Evolutionary conservation across 2,888 invertebrate genomes (phyloP).

Genomic region (Synergus umbraculus): DNA sequence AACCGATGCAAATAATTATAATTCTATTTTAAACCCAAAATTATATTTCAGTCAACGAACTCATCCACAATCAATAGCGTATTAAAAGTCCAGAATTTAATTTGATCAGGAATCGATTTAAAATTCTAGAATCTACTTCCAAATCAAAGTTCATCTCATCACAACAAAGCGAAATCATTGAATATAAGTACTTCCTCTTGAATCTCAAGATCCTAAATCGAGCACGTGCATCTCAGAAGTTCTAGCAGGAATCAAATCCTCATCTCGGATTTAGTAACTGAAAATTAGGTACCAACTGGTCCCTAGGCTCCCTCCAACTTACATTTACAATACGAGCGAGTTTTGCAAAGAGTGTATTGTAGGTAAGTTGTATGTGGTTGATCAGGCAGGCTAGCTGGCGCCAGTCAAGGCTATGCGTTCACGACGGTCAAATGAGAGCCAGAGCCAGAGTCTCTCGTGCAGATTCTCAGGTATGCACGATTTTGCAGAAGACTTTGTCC

Average conservation of each 20-base stretch:
- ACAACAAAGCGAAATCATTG: neutral
- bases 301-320: constrained; percentile 6
- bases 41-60: neutral
- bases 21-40: neutral
- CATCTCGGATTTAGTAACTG: neutral
- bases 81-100: too few species aligned
- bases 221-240: neutral
- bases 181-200: neutral
- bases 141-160: neutral
- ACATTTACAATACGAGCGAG: constrained; percentile 24
- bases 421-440: constrained; percentile 49
- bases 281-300: constrained; percentile 9
- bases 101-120: neutral
- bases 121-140: neutral
- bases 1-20: neutral
- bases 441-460: constrained; percentile 14
- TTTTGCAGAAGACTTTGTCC: constrained; percentile 29
- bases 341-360: constrained; percentile 5
- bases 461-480: constrained; percentile 36
- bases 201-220: neutral
- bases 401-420: constrained; percentile 69
- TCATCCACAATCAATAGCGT: neutral
- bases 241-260: neutral
- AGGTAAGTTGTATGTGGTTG: constrained; percentile 34
- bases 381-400: constrained; percentile 63